A percentile compares a stretch with the other conserved stretches of the same genome.
Conservation (phyloP, 2,113 vertebrate genomes). For the Cathartes aura region DNA sequence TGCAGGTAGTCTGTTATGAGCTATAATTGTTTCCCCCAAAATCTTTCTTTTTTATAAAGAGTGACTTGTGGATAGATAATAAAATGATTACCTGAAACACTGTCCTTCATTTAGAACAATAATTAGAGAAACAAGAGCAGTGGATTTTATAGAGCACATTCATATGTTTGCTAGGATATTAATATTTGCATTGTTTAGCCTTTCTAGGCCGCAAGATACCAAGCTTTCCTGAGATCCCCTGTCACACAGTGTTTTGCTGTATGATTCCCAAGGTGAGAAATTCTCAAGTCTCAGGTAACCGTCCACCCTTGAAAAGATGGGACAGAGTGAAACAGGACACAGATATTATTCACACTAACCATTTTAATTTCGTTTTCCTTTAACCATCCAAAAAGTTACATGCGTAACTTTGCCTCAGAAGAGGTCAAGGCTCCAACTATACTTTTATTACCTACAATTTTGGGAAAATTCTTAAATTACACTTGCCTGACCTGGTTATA, state of each 20-base stretch:
- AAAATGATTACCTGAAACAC: not conserved
- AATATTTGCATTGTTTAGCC: not conserved
- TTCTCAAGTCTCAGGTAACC: not conserved
- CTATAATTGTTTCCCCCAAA: not conserved
- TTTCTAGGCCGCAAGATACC: not conserved
- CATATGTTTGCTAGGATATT: not conserved
- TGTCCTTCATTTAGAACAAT: not conserved
- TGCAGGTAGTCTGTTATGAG: not conserved
- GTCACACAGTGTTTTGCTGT: not conserved
- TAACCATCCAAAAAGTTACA: not conserved
- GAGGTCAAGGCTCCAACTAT: not conserved
- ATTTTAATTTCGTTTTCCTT: not conserved
- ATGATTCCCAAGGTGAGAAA: not conserved
- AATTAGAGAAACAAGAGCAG: not conserved
- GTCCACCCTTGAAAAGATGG: not conserved
- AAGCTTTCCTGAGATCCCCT: not conserved
- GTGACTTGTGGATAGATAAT: not conserved
- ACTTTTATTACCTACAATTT: not conserved
- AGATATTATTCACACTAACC: not conserved
- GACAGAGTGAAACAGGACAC: not conserved
- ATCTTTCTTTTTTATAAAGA: not conserved
- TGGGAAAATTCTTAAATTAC: not conserved
- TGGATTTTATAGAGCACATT: not conserved
- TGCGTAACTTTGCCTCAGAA: not conserved
- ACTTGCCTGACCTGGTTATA: not conserved